A percentile compares a stretch with the other conserved stretches of the same genome.
Evolutionary conservation across 2,797 vertebrate genomes (phyloP).

Genomic region (Gephyroberyx darwinii): DNA sequence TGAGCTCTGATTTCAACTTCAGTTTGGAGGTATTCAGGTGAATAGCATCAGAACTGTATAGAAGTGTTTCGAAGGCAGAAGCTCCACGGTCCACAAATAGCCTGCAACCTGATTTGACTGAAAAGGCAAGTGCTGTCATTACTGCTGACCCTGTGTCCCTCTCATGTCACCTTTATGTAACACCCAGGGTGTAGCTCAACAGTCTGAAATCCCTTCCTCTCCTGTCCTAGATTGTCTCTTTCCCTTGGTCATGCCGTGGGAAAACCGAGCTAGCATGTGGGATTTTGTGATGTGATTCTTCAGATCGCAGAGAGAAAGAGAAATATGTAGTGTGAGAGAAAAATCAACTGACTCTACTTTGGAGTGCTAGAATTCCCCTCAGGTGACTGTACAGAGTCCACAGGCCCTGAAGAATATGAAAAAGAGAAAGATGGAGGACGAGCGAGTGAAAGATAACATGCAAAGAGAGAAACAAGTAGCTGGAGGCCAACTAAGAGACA

Average conservation of each 20-base stretch:
- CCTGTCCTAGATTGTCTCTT: slow-evolving; percentile 1
- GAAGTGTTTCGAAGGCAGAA: slow-evolving; percentile 35
- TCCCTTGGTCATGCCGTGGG: background rate
- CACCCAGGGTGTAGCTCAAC: slow-evolving; percentile 20
- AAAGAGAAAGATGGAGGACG: background rate
- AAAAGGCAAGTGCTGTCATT: slow-evolving; percentile 42
- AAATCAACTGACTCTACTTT: too few species aligned
- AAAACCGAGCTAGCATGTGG: background rate
- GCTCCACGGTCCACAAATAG: slow-evolving; percentile 44
- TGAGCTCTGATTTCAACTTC: background rate
- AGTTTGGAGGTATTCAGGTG: slow-evolving; percentile 2
- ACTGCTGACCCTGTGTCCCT: slow-evolving; percentile 44
- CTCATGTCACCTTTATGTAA: slow-evolving; percentile 67
- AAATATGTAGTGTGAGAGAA: too few species aligned
- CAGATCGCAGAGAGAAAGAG: background rate
- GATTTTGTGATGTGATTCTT: background rate
- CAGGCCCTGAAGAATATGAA: background rate
- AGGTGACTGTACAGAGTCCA: background rate
- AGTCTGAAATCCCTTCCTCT: slow-evolving; percentile 29
- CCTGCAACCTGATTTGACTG: slow-evolving; percentile 43
- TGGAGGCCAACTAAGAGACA: background rate
- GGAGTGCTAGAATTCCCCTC: too few species aligned
- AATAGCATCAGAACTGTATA: too few species aligned
- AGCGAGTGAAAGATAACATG: background rate
- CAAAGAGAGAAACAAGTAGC: background rate